phyloP scores from a whole-genome alignment of 92 coral and sea anemone genomes.

The Porites divaricata region DNA sequence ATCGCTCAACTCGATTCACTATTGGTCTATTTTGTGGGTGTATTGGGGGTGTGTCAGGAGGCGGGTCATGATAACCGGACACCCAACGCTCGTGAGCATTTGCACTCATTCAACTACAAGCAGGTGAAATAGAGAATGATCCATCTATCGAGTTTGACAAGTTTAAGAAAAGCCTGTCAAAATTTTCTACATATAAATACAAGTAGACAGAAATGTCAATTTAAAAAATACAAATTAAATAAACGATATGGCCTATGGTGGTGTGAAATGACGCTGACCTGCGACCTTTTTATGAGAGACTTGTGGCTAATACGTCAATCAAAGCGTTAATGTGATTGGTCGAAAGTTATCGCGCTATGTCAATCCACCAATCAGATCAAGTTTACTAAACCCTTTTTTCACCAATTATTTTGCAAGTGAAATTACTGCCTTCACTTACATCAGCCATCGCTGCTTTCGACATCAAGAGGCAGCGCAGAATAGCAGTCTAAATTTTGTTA shows the following conservation, averaged over 20 bases:
- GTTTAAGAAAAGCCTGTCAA: background rate
- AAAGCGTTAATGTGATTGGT: constrained; percentile 23
- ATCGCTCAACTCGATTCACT: background rate
- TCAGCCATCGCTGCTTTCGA: background rate
- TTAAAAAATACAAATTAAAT: too few species aligned
- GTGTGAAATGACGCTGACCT: background rate
- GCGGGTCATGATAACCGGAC: background rate
- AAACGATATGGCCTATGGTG: background rate
- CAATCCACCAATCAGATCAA: constrained; percentile 37
- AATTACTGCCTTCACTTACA: constrained; percentile 31
- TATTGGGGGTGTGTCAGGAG: constrained; percentile 41
- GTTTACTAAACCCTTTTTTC: constrained; percentile 9
- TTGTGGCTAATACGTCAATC: constrained; percentile 3
- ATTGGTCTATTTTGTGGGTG: constrained; percentile 40
- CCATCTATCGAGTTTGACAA: too few species aligned
- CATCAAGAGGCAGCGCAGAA: background rate
- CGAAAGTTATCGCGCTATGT: constrained; percentile 1
- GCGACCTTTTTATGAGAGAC: constrained; percentile 2
- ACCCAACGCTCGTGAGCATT: too few species aligned
- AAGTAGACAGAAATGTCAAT: background rate
- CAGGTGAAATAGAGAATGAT: background rate
- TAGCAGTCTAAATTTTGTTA: background rate
- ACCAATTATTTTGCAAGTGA: constrained; percentile 27
- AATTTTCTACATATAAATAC: background rate
- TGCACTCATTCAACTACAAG: background rate